Evolutionary conservation across 2,888 invertebrate species (phyloP), one percentile per base, ranked within the genome.

Genomic region (Andrena flavipes): DNA sequence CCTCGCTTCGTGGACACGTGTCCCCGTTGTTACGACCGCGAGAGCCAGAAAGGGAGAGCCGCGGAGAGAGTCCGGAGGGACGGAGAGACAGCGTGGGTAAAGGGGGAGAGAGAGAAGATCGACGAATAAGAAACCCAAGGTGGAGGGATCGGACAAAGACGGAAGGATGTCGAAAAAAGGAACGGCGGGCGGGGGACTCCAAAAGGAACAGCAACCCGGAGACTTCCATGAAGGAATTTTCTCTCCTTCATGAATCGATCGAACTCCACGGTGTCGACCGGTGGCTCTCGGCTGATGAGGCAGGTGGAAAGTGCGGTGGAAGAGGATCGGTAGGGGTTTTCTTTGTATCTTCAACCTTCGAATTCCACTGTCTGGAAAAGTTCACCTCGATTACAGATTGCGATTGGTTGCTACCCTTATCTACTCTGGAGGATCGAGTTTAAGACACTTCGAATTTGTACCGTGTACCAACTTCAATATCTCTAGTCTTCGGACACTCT

Each of bases 1-100:
- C 42, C 67, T 82, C 75, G 85, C 73, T 82, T 80, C 85, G 77
- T 65, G 85, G 82, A 86, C 85, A 78, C 80, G 85, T 81, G 84
- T 85, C 84, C 76, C 77, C 76, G 74, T 84, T 83, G 84, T 81
- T 84, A 76, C 86, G 81, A 83, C 71, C 80, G 29, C 73, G 75
- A 63, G 65, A 60, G 74, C 62, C 76, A 59, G 78, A 76, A 54
- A 74, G 76, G 62, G 80, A 63, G 60, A 29, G 62, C 23, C 56
- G 65, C 51, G 62, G 56, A 62, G 68, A 62, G 51, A 71, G 74
- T 42, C 42, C 42, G 30, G 26, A 13, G 23, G 26, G 54, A 35
- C n/a, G 7, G 60, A 0, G n/a, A 30, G 26, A n/a, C 29, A 13
- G 35, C 42, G 51, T 10, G 42, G 48, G 10, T 20, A 2, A 60